Base-by-base conservation (phyloP, 2,888 invertebrate species). In the Gymnocheta viridis region DNA sequence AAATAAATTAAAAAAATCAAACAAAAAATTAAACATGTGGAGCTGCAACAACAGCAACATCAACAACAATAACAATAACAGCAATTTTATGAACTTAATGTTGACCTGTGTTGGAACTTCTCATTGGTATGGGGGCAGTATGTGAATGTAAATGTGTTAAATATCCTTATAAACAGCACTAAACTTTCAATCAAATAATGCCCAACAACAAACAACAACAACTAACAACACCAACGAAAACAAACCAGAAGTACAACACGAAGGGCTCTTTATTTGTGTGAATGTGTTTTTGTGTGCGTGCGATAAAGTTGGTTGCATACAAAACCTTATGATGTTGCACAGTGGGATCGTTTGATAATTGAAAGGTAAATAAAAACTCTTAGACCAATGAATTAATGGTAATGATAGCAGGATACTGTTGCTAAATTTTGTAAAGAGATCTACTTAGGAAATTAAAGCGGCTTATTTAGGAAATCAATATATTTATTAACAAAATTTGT, bases 1-100 rank as follows among this genome's bases (percentile, higher is more conserved):
- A 69, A 64, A 58, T n/a, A 47, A 66, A 47, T 22, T 38, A 47
- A 58, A 64, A 73, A 32, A 56, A n/a, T n/a, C n/a, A n/a, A n/a
- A n/a, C n/a, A n/a, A 44, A 41, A 14, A 60, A 22, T 32, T 47
- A 29, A 66, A 82, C 54, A 51, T 22, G 17, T 60, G 51, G 29
- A 62, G 35, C 54, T 64, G 27, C 51, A 64, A 54, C 27, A 66
- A 27, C 10, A 51, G 12, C 4, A 19, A 41, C 60, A n/a, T n/a
- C n/a, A n/a, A n/a, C n/a, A n/a, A n/a, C 27, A 66, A 27, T 6
- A 51, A n/a, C 4, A 19, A 41, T 51, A 62, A 56, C 22, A 51
- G 32, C 38, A 80, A 66, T 38, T 76, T 77, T 54, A 69, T 81
- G 76, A 84, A 81, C 84, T 77, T 77, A 73, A 81, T 67, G 81